Evolutionary conservation across 2,113 vertebrate genomes (phyloP).

Genomic region (Isichthys henryi): DNA sequence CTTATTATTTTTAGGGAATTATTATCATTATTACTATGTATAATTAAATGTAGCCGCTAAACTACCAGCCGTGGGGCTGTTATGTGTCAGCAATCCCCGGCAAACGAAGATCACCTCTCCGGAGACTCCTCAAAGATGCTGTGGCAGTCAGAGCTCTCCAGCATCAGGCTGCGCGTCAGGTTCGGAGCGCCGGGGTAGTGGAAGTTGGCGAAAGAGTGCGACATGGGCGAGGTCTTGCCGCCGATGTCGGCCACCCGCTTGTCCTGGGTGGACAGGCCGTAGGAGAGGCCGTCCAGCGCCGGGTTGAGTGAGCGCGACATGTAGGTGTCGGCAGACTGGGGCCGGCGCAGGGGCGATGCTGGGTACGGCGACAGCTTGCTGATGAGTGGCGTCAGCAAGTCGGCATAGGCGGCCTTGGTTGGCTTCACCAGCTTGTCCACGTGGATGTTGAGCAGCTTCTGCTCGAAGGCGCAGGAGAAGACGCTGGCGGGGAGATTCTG

Average conservation of each 20-base stretch:
- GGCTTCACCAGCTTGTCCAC: conserved; percentile 93
- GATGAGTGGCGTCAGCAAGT: conserved; percentile 89
- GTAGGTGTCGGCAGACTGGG: conserved; percentile 93
- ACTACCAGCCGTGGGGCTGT: background rate
- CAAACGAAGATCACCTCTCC: conserved; percentile 67
- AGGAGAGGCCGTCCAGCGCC: conserved; percentile 71
- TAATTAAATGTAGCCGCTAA: background rate
- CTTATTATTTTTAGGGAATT: background rate
- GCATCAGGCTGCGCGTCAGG: conserved; percentile 87
- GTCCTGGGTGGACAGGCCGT: conserved; percentile 80
- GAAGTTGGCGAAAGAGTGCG: conserved; percentile 95
- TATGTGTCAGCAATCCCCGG: background rate
- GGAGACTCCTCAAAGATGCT: conserved; percentile 98
- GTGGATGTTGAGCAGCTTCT: conserved; percentile 92
- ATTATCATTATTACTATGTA: background rate
- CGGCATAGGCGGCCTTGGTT: conserved; percentile 77
- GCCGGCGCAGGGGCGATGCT: conserved; percentile 77
- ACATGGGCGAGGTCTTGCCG: conserved; percentile 89
- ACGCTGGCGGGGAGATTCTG: conserved; percentile 83
- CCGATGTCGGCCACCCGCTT: conserved; percentile 73
- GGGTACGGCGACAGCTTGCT: conserved; percentile 89
- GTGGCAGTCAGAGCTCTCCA: conserved; percentile 91
- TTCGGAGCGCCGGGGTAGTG: conserved; percentile 86
- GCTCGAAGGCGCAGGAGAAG: conserved; percentile 92
- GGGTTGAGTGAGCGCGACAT: conserved; percentile 86